Conservation (phyloP, 2,113 vertebrate species). For the Vulpes ferrilata region DNA sequence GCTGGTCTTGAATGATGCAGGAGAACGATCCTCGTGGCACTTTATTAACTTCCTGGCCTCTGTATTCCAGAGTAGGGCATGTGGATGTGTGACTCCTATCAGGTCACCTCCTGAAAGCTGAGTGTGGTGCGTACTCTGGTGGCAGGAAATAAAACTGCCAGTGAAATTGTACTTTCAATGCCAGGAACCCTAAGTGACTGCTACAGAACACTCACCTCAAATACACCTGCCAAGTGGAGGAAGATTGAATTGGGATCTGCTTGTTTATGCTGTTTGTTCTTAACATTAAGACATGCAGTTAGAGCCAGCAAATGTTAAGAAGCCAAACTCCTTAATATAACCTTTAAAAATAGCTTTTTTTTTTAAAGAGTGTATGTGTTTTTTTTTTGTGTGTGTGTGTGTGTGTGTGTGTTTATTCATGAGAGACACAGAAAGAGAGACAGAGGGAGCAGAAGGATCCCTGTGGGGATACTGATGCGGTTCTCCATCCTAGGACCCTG, state of each 20-base stretch:
- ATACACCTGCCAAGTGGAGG: not conserved
- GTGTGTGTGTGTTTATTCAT: too few species aligned
- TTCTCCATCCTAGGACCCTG: too few species aligned
- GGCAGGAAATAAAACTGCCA: not conserved
- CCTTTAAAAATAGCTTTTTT: not conserved
- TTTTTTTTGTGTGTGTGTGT: too few species aligned
- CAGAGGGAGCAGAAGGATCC: too few species aligned
- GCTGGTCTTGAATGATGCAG: not conserved
- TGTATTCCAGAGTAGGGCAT: not conserved
- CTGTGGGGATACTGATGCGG: too few species aligned
- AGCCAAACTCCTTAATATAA: not conserved
- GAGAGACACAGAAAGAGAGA: too few species aligned
- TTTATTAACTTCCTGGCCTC: not conserved
- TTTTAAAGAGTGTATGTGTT: too few species aligned
- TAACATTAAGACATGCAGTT: not conserved
- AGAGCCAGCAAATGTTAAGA: not conserved
- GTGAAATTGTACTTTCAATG: not conserved
- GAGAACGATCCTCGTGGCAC: not conserved
- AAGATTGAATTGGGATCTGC: not conserved
- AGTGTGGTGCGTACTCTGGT: not conserved
- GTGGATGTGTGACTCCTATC: rapidly evolving
- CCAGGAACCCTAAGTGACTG: not conserved
- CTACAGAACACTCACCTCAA: not conserved
- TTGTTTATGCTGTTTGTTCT: not conserved
- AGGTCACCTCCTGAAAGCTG: not conserved